Conservation (phyloP, 2,113 vertebrate genomes). For the Numenius arquata region DNA sequence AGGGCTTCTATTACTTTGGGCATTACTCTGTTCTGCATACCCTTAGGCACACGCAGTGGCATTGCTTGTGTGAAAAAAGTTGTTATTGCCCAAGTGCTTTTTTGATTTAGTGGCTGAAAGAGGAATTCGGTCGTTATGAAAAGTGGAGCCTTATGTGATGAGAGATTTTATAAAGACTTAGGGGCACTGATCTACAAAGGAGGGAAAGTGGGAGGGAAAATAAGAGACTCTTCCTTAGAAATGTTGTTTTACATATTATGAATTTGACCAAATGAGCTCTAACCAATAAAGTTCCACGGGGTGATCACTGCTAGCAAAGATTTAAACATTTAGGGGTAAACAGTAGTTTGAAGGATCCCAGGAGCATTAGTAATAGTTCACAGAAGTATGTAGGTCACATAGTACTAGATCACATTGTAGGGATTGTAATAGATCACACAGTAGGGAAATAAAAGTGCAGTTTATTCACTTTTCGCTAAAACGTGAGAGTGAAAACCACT, state of each 20-base stretch:
- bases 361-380: neutral
- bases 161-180: neutral
- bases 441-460: neutral
- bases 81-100: neutral
- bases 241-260: neutral
- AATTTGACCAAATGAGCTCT: neutral
- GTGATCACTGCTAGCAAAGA: neutral
- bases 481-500: rapidly evolving
- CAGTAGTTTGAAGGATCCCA: neutral
- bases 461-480: neutral
- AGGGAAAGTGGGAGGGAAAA: neutral
- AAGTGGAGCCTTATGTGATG: rapidly evolving
- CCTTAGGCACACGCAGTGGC: neutral
- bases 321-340: neutral
- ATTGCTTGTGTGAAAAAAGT: neutral
- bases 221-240: neutral
- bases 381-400: neutral
- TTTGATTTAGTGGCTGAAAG: neutral
- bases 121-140: neutral
- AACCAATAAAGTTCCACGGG: neutral
- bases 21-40: neutral
- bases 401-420: neutral
- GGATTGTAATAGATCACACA: too few relatives aligned
- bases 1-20: neutral
- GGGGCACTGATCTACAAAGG: neutral